phyloP scores from a whole-genome alignment of 2,113 vertebrate species.

The Grantiella picta region DNA sequence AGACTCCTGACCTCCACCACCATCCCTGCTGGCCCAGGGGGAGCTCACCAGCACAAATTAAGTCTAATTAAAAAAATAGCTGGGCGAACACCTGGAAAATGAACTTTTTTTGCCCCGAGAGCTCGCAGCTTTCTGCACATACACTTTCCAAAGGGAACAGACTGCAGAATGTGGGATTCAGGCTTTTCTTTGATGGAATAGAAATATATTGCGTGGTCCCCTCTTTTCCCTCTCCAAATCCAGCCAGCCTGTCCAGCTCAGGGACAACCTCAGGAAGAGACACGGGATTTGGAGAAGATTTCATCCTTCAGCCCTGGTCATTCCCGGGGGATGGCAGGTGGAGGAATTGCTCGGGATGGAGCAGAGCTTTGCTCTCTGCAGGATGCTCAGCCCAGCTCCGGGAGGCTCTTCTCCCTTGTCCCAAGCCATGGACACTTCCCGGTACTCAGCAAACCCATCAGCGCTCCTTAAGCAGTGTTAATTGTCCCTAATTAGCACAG shows the following conservation, averaged over 20 bases:
- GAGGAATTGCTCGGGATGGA: not conserved
- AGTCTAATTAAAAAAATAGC: not conserved
- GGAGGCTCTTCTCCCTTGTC: not conserved
- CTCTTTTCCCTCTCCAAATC: not conserved
- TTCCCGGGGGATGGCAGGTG: not conserved
- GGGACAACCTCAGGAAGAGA: not conserved
- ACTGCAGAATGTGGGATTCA: not conserved
- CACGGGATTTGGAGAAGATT: not conserved
- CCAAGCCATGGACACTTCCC: not conserved
- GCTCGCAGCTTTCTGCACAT: not conserved
- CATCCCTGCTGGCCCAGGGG: not conserved
- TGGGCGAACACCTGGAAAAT: not conserved
- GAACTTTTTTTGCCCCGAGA: not conserved
- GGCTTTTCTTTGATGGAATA: not conserved
- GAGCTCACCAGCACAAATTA: not conserved
- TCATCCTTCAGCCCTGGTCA: not conserved
- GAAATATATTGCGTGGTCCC: not conserved
- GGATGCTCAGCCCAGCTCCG: not conserved
- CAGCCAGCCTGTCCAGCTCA: not conserved
- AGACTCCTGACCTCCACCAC: not conserved
- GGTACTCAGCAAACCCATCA: not conserved
- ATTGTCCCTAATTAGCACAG: not conserved
- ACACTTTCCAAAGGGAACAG: accelerated
- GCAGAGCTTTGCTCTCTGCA: not conserved
- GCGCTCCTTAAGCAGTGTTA: not conserved